These are phyloP conservation scores for Ictalurus punctatus DNA, from an alignment of 2,113 vertebrate species.

Conservation along the genomic window DNA sequence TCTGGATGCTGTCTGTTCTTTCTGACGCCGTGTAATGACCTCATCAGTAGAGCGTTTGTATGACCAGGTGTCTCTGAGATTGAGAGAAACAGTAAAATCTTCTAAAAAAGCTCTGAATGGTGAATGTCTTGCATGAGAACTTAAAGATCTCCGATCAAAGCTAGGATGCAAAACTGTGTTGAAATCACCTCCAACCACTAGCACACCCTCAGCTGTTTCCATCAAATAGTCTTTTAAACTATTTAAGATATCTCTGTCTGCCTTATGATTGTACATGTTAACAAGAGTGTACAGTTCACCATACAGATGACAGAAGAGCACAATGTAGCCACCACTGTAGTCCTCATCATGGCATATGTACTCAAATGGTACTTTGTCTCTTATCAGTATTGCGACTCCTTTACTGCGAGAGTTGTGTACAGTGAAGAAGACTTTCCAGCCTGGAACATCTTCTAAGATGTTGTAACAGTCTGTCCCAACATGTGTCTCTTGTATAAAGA, in stretches of 20 bases:
- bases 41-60: background rate
- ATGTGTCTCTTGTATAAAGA: too few species aligned
- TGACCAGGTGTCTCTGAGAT: constrained; percentile 1
- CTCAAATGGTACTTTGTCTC: background rate
- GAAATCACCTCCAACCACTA: constrained; percentile 45
- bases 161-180: constrained; percentile 40
- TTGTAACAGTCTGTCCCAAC: too few species aligned
- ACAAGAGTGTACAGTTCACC: too few species aligned
- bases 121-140: background rate
- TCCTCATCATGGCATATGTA: constrained; percentile 42
- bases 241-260: constrained; percentile 34
- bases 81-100: constrained; percentile 21
- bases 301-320: constrained; percentile 34
- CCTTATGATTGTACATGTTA: constrained; percentile 34
- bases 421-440: background rate
- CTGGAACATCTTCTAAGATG: background rate
- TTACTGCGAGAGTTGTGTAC: background rate
- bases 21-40: constrained; percentile 54
- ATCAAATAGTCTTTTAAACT: constrained; percentile 56
- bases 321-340: constrained; percentile 30
- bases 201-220: constrained; percentile 49
- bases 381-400: constrained; percentile 47
- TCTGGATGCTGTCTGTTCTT: background rate
- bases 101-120: constrained; percentile 22
- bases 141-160: constrained; percentile 20